A percentile compares a stretch with the other conserved stretches of the same genome.
Evolutionary conservation across 2,113 vertebrate genomes (phyloP).

Genomic region (Phalacrocorax carbo): DNA sequence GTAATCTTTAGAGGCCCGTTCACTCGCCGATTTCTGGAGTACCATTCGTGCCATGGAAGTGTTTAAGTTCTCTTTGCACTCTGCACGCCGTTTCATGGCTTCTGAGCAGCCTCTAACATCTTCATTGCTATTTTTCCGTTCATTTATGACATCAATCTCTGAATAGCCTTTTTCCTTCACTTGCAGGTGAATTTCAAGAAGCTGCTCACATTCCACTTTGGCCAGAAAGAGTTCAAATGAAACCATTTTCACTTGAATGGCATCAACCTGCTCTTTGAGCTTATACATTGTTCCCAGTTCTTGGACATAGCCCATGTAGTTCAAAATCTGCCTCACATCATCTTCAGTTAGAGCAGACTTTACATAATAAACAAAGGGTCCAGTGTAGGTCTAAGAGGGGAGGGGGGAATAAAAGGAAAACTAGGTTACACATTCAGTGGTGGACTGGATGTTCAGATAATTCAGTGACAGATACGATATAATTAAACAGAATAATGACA

Average conservation of each 20-base stretch:
- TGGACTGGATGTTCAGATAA: background rate
- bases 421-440: conserved; percentile 13
- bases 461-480: background rate
- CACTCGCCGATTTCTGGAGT: conserved; percentile 82
- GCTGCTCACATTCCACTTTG: conserved; percentile 91
- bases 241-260: conserved; percentile 79
- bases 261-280: conserved; percentile 84
- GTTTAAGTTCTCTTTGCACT: conserved; percentile 81
- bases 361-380: conserved; percentile 94
- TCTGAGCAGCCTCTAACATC: conserved; percentile 87
- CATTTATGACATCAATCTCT: conserved; percentile 86
- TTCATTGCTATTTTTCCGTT: conserved; percentile 83
- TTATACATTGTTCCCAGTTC: conserved; percentile 82
- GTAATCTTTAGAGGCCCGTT: conserved; percentile 85
- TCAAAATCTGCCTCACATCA: conserved; percentile 87
- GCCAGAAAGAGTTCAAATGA: conserved; percentile 95
- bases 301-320: conserved; percentile 89
- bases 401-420: conserved; percentile 12
- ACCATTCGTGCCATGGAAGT: conserved; percentile 86
- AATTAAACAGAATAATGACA: background rate
- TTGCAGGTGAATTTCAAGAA: conserved; percentile 88
- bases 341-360: conserved; percentile 88
- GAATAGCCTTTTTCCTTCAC: conserved; percentile 88
- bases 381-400: conserved; percentile 89
- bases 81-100: conserved; percentile 84